Conservation (phyloP, 2,113 vertebrate species). For the Indicator indicator region DNA sequence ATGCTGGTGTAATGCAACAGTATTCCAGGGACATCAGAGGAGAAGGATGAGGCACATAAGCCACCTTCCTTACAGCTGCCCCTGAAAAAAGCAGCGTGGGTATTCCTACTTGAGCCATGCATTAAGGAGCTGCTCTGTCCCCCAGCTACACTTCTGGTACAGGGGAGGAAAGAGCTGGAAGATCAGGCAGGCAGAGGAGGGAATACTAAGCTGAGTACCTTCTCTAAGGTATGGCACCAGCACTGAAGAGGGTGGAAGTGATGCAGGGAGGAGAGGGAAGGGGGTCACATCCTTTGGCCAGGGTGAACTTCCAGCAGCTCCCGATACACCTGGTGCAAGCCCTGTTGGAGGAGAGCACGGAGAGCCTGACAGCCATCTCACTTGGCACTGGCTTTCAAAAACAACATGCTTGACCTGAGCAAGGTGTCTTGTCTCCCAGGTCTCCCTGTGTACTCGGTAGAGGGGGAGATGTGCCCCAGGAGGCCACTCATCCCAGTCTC, state of each 20-base stretch:
- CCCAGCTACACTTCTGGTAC: neutral
- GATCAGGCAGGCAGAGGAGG: neutral
- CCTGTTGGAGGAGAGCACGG: neutral
- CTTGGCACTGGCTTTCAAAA: neutral
- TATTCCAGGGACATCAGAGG: neutral
- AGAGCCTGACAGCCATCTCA: neutral
- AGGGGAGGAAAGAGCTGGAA: neutral
- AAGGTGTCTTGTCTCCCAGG: neutral
- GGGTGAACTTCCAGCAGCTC: neutral
- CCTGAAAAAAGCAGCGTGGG: neutral
- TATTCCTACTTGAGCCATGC: neutral
- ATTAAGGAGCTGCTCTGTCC: neutral
- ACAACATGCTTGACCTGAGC: neutral
- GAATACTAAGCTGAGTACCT: neutral
- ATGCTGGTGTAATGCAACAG: slow-evolving; percentile 25
- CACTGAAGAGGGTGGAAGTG: neutral
- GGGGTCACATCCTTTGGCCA: accelerated
- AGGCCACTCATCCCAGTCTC: neutral
- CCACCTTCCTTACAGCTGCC: neutral
- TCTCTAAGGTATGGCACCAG: neutral
- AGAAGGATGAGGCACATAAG: neutral
- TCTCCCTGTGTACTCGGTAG: neutral
- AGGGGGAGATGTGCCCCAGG: neutral
- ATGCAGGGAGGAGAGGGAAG: neutral
- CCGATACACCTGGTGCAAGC: neutral